Conservation (phyloP, 2,888 invertebrate species). For the Parapristionchus giblindavisi region DNA sequence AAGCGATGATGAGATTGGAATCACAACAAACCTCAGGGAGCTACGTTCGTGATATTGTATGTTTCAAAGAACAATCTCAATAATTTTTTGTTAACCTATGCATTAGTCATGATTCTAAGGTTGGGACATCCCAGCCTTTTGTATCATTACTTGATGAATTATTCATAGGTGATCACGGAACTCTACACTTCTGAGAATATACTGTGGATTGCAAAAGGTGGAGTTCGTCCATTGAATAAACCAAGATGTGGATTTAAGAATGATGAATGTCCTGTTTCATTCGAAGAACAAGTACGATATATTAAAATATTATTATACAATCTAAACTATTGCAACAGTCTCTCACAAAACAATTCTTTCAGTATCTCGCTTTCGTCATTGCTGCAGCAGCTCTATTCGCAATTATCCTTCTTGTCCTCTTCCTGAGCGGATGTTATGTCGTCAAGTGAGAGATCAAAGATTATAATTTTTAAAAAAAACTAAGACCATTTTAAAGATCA, state of each 20-base stretch:
- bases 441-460: not conserved
- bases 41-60: constrained; percentile 26
- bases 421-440: constrained; percentile 7
- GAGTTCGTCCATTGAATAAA: constrained; percentile 3
- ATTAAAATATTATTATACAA: not conserved
- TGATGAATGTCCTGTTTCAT: constrained; percentile 20
- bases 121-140: not conserved
- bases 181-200: constrained; percentile 7
- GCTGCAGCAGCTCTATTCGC: constrained; percentile 7
- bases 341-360: not conserved
- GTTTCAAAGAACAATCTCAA: not conserved
- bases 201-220: constrained; percentile 26
- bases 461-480: not conserved
- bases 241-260: constrained; percentile 17
- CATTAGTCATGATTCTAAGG: not conserved
- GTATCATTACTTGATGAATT: not conserved
- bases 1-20: not conserved
- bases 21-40: not conserved
- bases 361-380: constrained; percentile 29
- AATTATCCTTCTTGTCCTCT: not conserved
- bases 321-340: too few relatives aligned
- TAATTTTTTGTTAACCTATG: not conserved
- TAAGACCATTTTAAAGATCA: too few relatives aligned
- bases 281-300: constrained; percentile 12
- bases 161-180: not conserved